Percentiles rank a stretch among this genome's conserved stretches.
phyloP scores from a whole-genome alignment of 2,797 vertebrate species.

The Streptopelia turtur region DNA sequence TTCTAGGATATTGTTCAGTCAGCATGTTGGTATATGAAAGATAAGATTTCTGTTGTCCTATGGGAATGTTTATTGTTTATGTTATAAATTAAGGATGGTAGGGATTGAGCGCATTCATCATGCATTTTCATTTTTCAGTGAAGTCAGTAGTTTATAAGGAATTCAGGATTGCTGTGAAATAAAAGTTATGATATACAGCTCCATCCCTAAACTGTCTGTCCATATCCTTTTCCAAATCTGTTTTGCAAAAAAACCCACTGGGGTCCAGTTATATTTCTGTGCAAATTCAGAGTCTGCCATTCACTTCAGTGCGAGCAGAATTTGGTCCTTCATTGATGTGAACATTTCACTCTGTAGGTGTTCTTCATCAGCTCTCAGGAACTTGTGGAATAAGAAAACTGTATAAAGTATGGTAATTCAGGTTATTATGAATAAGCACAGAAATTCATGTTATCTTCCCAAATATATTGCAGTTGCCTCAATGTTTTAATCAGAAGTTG shows the following conservation, averaged over 20 bases:
- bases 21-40: conserved; percentile 2
- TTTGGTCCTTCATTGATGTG: background rate
- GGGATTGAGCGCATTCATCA: background rate
- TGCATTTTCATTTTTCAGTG: background rate
- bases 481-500: background rate
- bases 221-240: background rate
- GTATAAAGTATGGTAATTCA: background rate
- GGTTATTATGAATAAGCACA: background rate
- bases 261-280: background rate
- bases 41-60: background rate
- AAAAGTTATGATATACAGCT: background rate
- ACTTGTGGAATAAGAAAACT: background rate
- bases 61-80: background rate
- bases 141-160: background rate
- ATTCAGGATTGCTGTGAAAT: background rate
- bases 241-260: background rate
- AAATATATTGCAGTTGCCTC: background rate
- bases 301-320: background rate
- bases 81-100: background rate
- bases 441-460: background rate
- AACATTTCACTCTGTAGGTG: background rate
- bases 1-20: conserved; percentile 40
- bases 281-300: background rate
- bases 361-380: background rate
- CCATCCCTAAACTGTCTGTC: background rate